phyloP scores from a whole-genome alignment of 2,797 vertebrate species.

The Falco concolor region DNA sequence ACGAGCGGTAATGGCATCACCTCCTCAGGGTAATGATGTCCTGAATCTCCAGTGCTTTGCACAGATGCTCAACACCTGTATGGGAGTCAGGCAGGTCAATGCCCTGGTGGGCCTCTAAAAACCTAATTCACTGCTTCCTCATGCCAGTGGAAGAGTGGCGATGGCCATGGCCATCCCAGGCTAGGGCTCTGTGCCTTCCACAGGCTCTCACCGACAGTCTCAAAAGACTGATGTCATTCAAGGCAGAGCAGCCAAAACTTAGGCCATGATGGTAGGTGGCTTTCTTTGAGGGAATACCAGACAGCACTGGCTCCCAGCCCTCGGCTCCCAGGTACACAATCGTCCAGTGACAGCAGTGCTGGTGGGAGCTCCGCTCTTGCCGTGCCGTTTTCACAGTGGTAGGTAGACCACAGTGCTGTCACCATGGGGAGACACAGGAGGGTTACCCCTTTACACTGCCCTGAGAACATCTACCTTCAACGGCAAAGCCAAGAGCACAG shows the following conservation, averaged over 20 bases:
- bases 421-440: background rate
- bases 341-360: background rate
- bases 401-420: background rate
- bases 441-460: background rate
- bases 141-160: background rate
- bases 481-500: background rate
- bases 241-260: background rate
- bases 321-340: background rate
- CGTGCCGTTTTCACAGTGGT: fast-evolving
- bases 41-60: background rate
- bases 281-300: background rate
- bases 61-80: background rate
- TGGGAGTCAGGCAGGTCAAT: background rate
- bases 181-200: background rate
- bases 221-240: background rate
- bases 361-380: background rate
- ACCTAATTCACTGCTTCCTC: background rate
- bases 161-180: background rate
- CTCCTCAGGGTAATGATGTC: fast-evolving
- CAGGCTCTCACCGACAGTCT: background rate
- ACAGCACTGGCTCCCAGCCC: background rate
- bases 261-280: background rate
- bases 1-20: background rate
- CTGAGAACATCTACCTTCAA: background rate
- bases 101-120: background rate